Conservation (phyloP, 2,888 invertebrate species). For the Chesias legatella region DNA sequence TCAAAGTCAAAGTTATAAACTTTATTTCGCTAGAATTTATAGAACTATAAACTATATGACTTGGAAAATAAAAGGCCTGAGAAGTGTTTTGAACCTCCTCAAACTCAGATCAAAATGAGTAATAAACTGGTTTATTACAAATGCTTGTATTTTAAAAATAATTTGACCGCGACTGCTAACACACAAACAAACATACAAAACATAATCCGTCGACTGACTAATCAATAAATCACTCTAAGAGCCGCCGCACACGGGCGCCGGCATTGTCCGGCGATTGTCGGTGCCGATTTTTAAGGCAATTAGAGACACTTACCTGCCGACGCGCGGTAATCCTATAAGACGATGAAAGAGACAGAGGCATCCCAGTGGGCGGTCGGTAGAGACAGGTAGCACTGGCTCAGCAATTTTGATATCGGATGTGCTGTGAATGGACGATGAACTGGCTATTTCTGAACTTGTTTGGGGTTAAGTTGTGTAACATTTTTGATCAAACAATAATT, state of each 20-base stretch:
- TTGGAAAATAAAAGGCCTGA: no score
- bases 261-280: slow-evolving; percentile 64
- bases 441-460: slow-evolving; percentile 22
- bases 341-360: slow-evolving; percentile 39
- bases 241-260: slow-evolving; percentile 64
- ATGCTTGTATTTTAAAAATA: slow-evolving; percentile 16
- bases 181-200: slow-evolving; percentile 61
- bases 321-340: slow-evolving; percentile 69
- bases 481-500: slow-evolving; percentile 10
- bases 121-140: slow-evolving; percentile 8
- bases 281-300: slow-evolving; percentile 77
- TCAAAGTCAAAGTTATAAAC: no score
- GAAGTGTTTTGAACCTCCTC: neutral
- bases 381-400: slow-evolving; percentile 30
- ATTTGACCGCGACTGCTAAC: slow-evolving; percentile 53
- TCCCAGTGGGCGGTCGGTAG: slow-evolving; percentile 53
- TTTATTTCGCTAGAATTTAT: no score
- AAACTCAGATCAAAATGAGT: neutral
- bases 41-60: no score
- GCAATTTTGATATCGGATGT: slow-evolving; percentile 22
- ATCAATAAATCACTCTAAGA: slow-evolving; percentile 75
- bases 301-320: slow-evolving; percentile 77
- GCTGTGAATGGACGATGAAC: slow-evolving; percentile 27
- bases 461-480: slow-evolving; percentile 20
- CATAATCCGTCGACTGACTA: slow-evolving; percentile 66